Evolutionary conservation across 1,140 invertebrate species (phyloP), one percentile per base, ranked within the genome.

Genomic region (Carcinoscorpius rotundicauda): DNA sequence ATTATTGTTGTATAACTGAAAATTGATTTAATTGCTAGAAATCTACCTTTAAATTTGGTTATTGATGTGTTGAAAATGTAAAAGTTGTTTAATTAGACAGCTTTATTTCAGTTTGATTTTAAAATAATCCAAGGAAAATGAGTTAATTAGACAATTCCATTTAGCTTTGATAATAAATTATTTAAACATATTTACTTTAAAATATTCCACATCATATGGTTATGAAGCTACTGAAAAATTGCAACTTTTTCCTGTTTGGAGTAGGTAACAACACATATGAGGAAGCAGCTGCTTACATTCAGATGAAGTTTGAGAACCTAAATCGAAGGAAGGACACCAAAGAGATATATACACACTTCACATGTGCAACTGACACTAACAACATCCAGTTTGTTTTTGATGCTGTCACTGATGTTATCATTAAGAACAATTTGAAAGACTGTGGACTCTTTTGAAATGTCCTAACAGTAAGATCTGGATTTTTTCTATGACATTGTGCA

Each of bases 371-470:
- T 57, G 91, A 94, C 73, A 93, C 91, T 57, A 87, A 84, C 66
- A 94, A 94, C 76, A 92, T 94, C 66, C 77, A 91, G 75, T 93
- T 93, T 77, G 91, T 93, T 48, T 93, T 93, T 74, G 91, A 93
- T 77, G 87, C 88, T 65, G 89, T 93, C 64, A 92, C 91, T 64
- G 91, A 93, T 80, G 89, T 94, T 65, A 92, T 93, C 71, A 91
- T 96, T 74, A 93, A 93, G 75, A 91, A 92, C 74, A 95, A 93
- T 79, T 81, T 96, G 60, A 91, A 91, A 78, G 91, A 93, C 79
- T 92, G 90, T 79, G 93, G 93, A 63, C 82, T 91, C 52, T 86
- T 86, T 73, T 88, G 61, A 58, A 58, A 11, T 62, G 48, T 65
- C 60, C 29, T 29, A 29, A 29, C 29, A 29, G 29, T 29, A 29